Evolutionary conservation across 1,140 invertebrate species (phyloP), one percentile per base, ranked within the genome.

Genomic region (Lordiphosa collinella): DNA sequence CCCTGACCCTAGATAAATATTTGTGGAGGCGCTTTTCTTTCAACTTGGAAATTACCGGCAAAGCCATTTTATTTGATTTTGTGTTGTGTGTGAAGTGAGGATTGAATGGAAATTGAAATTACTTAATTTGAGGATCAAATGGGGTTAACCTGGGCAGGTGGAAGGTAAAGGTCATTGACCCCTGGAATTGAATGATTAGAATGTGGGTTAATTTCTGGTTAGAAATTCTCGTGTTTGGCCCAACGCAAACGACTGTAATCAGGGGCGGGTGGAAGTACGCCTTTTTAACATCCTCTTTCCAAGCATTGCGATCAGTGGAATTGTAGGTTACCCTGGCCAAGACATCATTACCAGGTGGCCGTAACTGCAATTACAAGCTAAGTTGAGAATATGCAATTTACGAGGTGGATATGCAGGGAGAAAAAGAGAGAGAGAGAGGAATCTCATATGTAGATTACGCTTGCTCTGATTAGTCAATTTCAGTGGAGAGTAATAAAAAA

Each of bases 111-210:
- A 29, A 29, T 29, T 29, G 25, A 29, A 67, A 67, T 67, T 67
- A 68, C 64, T 67, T 67, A 67, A 67, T 67, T 67, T 54, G 16
- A 25, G 32, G 61, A 63, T 65, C 61, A 64, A 65, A 29, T 10
- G 51, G 44, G 62, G 61, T 64, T 55, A 65, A 56, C 10, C 51
- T 31, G 32, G 44, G 59, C 59, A 62, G 51, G 61, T 66, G n/a
- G 9, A 2, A 14, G 25, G 25, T 29, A 29, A 25, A 18, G 13
- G 5, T 7, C 47, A 44, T 34, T 34, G 11, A 18, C 29, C 40
- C 11, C 4, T 29, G 13, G 16, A 40, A 40, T 13, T 40, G 37
- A 40, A 40, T 40, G 4, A 3, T 3, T 0, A 34, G 52, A 57
- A 66, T 66, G 31, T 57, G 35, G 53, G 63, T 66, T 44, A 66